phyloP scores from a whole-genome alignment of 2,888 invertebrate genomes.

The Netelia melanura region DNA sequence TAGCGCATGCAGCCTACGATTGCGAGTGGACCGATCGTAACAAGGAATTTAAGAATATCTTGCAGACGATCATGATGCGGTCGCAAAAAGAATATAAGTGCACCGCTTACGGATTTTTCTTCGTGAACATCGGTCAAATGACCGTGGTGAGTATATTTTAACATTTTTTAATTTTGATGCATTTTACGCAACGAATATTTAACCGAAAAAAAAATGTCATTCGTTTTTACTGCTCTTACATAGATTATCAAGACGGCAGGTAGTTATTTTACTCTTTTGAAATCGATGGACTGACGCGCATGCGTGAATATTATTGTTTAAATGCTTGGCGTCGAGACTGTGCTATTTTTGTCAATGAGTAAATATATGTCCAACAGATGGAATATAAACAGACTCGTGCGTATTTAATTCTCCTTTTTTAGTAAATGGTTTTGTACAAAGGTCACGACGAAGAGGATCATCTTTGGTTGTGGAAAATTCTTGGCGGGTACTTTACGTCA shows the following conservation, averaged over 20 bases:
- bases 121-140: constrained; percentile 43
- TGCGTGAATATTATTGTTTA: neutral
- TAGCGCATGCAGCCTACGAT: constrained; percentile 46
- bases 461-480: no score
- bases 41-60: constrained; percentile 25
- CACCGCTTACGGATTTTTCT: constrained; percentile 52
- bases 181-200: neutral
- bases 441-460: no score
- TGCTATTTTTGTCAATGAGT: no score
- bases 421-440: no score
- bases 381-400: no score
- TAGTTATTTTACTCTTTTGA: constrained; percentile 3
- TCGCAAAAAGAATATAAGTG: constrained; percentile 44
- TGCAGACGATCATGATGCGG: constrained; percentile 48
- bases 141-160: constrained; percentile 32
- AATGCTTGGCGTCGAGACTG: neutral
- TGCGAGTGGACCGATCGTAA: constrained; percentile 41
- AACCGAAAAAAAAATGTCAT: neutral
- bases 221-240: neutral
- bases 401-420: no score
- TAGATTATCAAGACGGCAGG: constrained; percentile 8
- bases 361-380: no score
- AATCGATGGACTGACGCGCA: neutral
- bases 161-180: neutral
- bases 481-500: no score